Conservation (phyloP, 2,888 invertebrate genomes). For the Volucella zonaria region DNA sequence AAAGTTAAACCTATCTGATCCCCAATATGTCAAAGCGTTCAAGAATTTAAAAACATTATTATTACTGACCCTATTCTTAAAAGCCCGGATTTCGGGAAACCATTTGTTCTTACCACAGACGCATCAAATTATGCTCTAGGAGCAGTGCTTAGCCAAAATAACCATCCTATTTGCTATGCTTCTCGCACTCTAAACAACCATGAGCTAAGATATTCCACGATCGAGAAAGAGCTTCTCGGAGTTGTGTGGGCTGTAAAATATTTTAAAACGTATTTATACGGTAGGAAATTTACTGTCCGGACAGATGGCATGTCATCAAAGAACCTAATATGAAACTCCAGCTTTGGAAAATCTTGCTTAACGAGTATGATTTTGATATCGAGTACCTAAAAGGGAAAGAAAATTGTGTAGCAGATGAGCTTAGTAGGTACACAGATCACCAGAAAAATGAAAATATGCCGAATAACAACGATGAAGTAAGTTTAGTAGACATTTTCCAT, state of each 20-base stretch:
- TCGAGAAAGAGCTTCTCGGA: background rate
- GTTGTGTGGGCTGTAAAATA: background rate
- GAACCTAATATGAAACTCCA: constrained; percentile 79
- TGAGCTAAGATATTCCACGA: background rate
- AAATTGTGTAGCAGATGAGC: too few relatives aligned
- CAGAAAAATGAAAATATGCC: background rate
- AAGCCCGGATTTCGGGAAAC: constrained; percentile 76
- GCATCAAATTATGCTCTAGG: constrained; percentile 35
- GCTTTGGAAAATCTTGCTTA: constrained; percentile 78
- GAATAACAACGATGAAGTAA: constrained; percentile 1
- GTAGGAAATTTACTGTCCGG: background rate
- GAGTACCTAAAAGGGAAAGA: background rate
- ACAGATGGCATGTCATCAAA: constrained; percentile 76
- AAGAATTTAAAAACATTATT: constrained; percentile 57
- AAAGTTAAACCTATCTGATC: constrained; percentile 8
- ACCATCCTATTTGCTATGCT: background rate
- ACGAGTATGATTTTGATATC: constrained; percentile 77
- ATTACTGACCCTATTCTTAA: constrained; percentile 69
- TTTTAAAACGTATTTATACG: background rate
- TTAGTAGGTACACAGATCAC: constrained; percentile 4
- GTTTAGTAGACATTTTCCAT: constrained; percentile 19
- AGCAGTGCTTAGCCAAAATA: too few relatives aligned
- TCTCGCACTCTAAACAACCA: constrained; percentile 2
- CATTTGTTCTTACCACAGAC: constrained; percentile 51
- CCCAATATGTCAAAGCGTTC: constrained; percentile 47